Base-by-base conservation (phyloP, 2,888 invertebrate genomes). In the Drosophila greeni region DNA sequence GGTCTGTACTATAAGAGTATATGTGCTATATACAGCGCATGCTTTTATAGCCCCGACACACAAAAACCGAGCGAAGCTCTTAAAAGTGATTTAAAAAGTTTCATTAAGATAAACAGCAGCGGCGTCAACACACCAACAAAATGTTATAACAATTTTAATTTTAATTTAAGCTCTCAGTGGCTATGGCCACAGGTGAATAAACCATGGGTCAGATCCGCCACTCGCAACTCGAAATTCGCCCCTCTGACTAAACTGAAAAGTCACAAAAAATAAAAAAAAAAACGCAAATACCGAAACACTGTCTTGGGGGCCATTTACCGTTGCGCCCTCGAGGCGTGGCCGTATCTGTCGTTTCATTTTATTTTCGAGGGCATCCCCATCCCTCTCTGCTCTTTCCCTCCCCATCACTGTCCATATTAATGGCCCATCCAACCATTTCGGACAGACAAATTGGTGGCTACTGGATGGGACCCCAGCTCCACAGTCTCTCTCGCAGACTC, bases 171-270 rank as follows among this genome's bases (percentile, higher is more conserved):
- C 67, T 52, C 59, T 58, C 47, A 23, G 66, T 66, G 66, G 52
- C 82, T 78, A 76, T 82, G 82, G 72, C 77, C 66, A 76, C 85
- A 82, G 80, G 80, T 80, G 83, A 80, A 80, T 77, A 84, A 82
- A 84, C 80, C 81, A 73, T 70, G 70, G 85, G 77, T 76, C 75
- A 60, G 43, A 33, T 24, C 33, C 36, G 31, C 26, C 20, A 40
- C 40, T 40, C 40, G 20, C 23, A 26, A 20, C 36, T 53, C 52
- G 29, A 33, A 36, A 34, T 29, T 53, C 47, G 47, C 29, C 24
- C 29, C 36, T 47, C 68, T 45, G 51, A 66, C 57, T 69, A 47
- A 67, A 70, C 66, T 58, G 24, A 52, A 59, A 49, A 62, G 64
- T 49, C 42, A 29, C 40, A 40, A 36, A n/a, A 26, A 43, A 36